Evolutionary conservation across 35 echinoderm and acorn worm genomes (phyloP).

Genomic region (Ophioderma brevispina): DNA sequence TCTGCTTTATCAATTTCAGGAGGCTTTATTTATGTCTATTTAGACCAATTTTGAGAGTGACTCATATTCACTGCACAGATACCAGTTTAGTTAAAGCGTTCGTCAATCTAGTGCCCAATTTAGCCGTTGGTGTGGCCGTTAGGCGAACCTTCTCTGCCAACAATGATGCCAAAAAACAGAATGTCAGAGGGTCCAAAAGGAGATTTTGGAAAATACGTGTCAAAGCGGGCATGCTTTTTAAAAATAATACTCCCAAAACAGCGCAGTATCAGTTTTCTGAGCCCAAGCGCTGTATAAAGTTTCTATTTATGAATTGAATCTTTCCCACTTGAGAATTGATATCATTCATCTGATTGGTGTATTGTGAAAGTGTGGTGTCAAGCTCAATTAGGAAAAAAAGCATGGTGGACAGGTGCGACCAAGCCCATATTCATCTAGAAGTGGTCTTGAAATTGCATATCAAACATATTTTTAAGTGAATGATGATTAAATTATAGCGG

Average conservation of each 20-base stretch:
- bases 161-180: background rate
- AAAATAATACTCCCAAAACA: slow-evolving; percentile 1
- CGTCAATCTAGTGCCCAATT: background rate
- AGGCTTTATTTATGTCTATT: background rate
- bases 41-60: background rate
- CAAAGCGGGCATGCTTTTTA: background rate
- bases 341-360: background rate
- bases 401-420: background rate
- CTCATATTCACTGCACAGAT: background rate
- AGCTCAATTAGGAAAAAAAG: background rate
- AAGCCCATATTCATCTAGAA: background rate
- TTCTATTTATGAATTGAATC: background rate
- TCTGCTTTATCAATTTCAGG: background rate
- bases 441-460: background rate
- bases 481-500: background rate
- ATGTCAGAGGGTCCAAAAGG: background rate
- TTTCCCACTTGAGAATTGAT: background rate
- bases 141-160: background rate
- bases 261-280: background rate
- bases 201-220: background rate
- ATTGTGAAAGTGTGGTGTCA: background rate
- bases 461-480: background rate
- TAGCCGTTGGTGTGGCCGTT: background rate
- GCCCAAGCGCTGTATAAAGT: background rate
- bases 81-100: background rate